phyloP scores from a whole-genome alignment of 1,140 invertebrate genomes.

The Panagrolaimus sp. region DNA sequence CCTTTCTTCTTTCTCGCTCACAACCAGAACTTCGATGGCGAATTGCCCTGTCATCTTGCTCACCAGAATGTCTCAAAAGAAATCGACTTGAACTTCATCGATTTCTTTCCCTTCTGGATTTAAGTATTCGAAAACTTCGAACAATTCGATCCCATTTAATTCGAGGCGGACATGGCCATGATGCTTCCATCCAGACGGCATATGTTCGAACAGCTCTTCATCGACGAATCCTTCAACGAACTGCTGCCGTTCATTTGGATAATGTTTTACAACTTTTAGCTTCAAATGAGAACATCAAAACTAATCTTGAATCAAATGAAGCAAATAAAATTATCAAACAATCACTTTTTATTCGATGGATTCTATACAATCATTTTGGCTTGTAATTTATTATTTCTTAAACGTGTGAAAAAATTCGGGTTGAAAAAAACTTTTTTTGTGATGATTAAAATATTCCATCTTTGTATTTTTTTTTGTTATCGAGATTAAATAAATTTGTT shows the following conservation, averaged over 20 bases:
- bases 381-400: too few relatives aligned
- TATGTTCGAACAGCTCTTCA: not conserved
- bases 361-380: too few relatives aligned
- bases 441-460: too few relatives aligned
- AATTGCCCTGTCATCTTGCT: not conserved
- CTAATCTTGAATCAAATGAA: too few relatives aligned
- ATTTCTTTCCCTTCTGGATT: not conserved
- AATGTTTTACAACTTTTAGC: not conserved
- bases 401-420: too few relatives aligned
- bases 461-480: too few relatives aligned
- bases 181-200: not conserved
- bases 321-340: too few relatives aligned
- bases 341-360: too few relatives aligned
- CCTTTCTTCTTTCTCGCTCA: not conserved
- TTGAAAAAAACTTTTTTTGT: too few relatives aligned
- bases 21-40: not conserved
- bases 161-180: not conserved
- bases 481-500: too few relatives aligned
- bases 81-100: not conserved
- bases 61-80: not conserved
- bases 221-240: conserved; percentile 6
- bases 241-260: not conserved
- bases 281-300: too few relatives aligned
- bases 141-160: not conserved
- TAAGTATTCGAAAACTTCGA: not conserved